Conservation (phyloP, 2,888 invertebrate genomes). For the Eremobia ochroleuca region DNA sequence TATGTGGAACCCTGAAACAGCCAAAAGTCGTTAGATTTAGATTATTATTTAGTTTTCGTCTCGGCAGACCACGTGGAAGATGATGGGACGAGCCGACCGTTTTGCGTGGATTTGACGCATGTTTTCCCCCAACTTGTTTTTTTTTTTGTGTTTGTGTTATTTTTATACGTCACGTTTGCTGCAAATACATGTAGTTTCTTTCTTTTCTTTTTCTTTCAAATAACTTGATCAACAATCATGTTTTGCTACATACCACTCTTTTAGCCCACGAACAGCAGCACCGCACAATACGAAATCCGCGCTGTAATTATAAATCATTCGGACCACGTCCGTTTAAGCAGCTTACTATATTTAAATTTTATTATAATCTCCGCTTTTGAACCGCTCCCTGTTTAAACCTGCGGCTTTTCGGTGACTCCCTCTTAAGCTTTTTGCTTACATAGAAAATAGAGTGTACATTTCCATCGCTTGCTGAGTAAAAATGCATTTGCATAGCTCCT, state of each 20-base stretch:
- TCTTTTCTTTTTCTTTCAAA: too few relatives aligned
- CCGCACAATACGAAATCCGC: conserved; percentile 63
- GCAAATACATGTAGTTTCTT: too few relatives aligned
- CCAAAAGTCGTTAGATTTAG: too few relatives aligned
- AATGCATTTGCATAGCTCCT: conserved; percentile 60
- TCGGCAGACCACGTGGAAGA: too few relatives aligned
- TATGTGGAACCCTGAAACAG: too few relatives aligned
- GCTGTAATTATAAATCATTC: conserved; percentile 80
- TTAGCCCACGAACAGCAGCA: background rate
- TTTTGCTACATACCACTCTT: conserved; percentile 8
- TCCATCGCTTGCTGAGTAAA: conserved; percentile 47
- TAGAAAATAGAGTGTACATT: conserved; percentile 56
- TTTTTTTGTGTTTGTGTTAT: too few relatives aligned
- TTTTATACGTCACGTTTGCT: too few relatives aligned
- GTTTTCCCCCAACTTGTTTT: too few relatives aligned
- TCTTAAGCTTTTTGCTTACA: conserved; percentile 61
- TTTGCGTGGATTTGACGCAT: too few relatives aligned
- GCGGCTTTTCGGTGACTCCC: conserved; percentile 70
- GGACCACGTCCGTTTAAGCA: conserved; percentile 71
- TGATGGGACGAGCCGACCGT: too few relatives aligned
- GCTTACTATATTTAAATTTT: conserved; percentile 80
- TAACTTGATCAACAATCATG: background rate
- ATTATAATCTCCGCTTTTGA: conserved; percentile 76
- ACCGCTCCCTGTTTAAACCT: conserved; percentile 66
- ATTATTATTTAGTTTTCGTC: too few relatives aligned